Base-by-base conservation (phyloP, 1,140 invertebrate species). In the Lasaia peninsularis region DNA sequence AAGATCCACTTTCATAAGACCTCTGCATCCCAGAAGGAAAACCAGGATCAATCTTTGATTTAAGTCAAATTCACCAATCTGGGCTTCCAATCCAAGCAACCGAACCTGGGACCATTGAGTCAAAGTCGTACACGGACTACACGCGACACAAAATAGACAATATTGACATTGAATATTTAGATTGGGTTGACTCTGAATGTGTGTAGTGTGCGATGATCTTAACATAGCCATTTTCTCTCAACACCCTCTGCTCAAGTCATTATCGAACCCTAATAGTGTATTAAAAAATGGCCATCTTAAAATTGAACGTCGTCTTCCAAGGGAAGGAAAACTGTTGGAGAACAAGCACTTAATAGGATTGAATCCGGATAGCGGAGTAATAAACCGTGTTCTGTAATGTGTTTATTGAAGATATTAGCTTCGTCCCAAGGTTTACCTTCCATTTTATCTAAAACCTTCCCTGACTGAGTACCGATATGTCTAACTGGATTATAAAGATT, bases 341-440 rank as follows among this genome's bases (percentile, higher is more conserved):
- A 75, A 76, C 73, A 74, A 71, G 73, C 71, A 74, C 75, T 77
- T 84, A 88, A 88, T 85, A 88, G 80, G 82, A 88, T 88, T 84
- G 82, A 74, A 86, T 81, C 73, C 79, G 79, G 80, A 84, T 79
- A 75, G 84, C 73, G 70, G 69, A 86, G 82, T 84, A 86, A 83
- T 86, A 83, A 88, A 83, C 75, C 78, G 80, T 84, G 79, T 86
- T 83, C 79, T 58, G 63, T 86, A 86, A 86, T 81, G 78, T 83
- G 79, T 83, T 87, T 87, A 86, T 83, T 73, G 72, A 71, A 75
- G 79, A 78, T 77, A 65, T 80, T 63, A 65, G 71, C 66, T 60
- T 56, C 62, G 62, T 59, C 70, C 72, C 72, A 62, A 62, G 65
- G 76, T 78, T 78, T 72, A 69, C 68, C 71, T 82, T 70, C 69